These are phyloP conservation scores for Habrosyne pyritoides DNA, from an alignment of 2,888 invertebrate genomes.

Conservation along the genomic window DNA sequence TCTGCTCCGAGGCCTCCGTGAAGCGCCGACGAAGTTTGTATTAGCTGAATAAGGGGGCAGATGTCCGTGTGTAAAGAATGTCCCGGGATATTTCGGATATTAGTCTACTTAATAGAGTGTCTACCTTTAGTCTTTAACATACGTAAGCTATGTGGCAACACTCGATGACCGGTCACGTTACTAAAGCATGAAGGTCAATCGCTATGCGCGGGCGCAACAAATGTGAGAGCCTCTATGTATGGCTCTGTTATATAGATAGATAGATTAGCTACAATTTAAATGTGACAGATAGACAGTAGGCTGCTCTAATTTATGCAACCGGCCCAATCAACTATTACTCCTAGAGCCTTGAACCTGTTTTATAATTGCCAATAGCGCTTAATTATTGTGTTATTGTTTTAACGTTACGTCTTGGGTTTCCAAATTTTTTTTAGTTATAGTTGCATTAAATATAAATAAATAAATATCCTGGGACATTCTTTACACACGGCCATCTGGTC, in stretches of 20 bases:
- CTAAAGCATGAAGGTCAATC: conserved; percentile 1
- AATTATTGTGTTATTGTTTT: not conserved
- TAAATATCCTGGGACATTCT: too few species aligned
- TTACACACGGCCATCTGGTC: too few species aligned
- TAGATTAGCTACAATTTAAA: conserved; percentile 18
- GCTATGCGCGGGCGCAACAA: not conserved
- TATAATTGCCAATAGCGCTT: conserved; percentile 31
- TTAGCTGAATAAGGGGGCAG: too few species aligned
- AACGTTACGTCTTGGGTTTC: not conserved
- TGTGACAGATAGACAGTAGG: conserved; percentile 16
- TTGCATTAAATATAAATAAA: too few species aligned
- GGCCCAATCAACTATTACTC: conserved; percentile 49
- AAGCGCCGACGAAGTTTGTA: too few species aligned
- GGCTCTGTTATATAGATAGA: not conserved
- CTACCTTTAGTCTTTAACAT: too few species aligned
- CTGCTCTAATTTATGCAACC: conserved; percentile 28
- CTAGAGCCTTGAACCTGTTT: conserved; percentile 58
- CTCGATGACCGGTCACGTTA: conserved; percentile 1
- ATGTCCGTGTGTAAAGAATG: too few species aligned
- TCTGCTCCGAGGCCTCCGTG: too few species aligned
- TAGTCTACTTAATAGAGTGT: too few species aligned
- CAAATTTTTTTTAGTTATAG: too few species aligned
- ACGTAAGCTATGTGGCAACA: not conserved
- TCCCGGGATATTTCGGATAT: too few species aligned
- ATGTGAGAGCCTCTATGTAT: not conserved